Percentiles rank a stretch among this genome's conserved stretches.
These are phyloP conservation scores for Baryphthengus martii DNA, from an alignment of 2,113 vertebrate genomes.

Conservation along the genomic window DNA sequence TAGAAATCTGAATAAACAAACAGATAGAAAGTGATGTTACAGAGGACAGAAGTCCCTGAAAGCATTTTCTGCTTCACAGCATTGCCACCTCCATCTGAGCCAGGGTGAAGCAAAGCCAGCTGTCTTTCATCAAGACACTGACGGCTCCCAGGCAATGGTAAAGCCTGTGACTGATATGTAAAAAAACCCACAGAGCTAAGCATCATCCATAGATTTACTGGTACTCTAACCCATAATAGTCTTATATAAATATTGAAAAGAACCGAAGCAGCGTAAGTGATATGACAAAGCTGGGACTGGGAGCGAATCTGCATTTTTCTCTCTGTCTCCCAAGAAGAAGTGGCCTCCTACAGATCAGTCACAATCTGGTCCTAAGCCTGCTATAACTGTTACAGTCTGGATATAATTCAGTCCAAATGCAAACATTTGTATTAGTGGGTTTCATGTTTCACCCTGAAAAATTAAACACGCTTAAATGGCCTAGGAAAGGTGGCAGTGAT, in stretches of 20 bases:
- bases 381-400: constrained; percentile 48
- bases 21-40: not conserved
- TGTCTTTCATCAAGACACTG: not conserved
- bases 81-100: not conserved
- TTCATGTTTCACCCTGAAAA: constrained; percentile 65
- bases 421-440: constrained; percentile 58
- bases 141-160: not conserved
- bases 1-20: not conserved
- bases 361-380: constrained; percentile 43
- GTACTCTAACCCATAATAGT: not conserved
- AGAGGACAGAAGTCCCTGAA: not conserved
- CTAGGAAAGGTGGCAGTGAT: constrained; percentile 63
- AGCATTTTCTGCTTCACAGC: not conserved
- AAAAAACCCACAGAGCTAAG: not conserved
- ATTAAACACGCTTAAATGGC: constrained; percentile 63
- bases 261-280: not conserved
- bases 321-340: constrained; percentile 19
- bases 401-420: constrained; percentile 65
- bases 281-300: not conserved
- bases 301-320: constrained; percentile 20
- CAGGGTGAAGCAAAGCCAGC: not conserved
- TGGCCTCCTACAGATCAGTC: constrained; percentile 39
- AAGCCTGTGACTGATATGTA: not conserved
- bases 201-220: not conserved
- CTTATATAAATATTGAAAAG: constrained; percentile 35